Evolutionary conservation across 2,113 vertebrate species (phyloP).

Genomic region (Thalassoma bifasciatum): DNA sequence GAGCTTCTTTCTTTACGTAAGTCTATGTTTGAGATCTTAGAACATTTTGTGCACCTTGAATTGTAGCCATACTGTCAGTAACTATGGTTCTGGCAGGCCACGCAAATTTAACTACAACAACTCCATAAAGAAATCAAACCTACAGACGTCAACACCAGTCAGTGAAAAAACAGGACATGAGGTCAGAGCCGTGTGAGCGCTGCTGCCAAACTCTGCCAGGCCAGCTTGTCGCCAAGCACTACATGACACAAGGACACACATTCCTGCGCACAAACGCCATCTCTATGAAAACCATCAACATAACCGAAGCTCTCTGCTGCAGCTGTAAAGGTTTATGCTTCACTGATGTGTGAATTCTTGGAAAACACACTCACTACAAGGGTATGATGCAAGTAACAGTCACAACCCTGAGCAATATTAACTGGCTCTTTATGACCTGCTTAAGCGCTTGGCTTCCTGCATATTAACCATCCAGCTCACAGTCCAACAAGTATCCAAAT

Average conservation of each 20-base stretch:
- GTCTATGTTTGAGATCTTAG: not conserved
- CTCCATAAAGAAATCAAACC: not conserved
- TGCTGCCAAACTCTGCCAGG: not conserved
- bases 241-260: conserved; percentile 26
- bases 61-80: not conserved
- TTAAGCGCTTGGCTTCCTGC: too few species aligned
- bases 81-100: not conserved
- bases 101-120: not conserved
- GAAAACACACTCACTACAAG: not conserved
- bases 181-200: conserved; percentile 8
- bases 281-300: conserved; percentile 1
- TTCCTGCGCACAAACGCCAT: conserved; percentile 23
- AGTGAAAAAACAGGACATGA: conserved; percentile 19
- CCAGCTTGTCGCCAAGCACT: not conserved
- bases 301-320: not conserved
- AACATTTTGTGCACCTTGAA: not conserved
- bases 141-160: conserved; percentile 3
- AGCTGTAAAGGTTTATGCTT: conserved; percentile 8
- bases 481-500: not conserved
- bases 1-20: not conserved
- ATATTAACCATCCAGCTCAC: not conserved
- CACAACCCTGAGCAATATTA: not conserved
- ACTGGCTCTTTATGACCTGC: not conserved
- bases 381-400: not conserved
- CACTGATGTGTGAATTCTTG: conserved; percentile 6